Conservation (phyloP, 2,797 vertebrate species). For the Paramormyrops hopkinsi region DNA sequence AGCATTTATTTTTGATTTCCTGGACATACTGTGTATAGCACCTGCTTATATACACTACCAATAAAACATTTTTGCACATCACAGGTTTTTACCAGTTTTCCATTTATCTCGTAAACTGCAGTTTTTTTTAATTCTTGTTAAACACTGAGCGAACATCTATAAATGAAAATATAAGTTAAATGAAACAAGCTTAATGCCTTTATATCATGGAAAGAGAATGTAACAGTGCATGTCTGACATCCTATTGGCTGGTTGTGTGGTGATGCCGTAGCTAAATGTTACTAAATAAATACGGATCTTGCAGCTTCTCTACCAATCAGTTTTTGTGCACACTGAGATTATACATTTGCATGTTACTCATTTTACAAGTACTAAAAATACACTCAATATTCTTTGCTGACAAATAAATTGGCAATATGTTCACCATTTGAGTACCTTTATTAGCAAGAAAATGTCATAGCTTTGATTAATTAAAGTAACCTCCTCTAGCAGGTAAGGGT, state of each 20-base stretch:
- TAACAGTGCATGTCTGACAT: neutral
- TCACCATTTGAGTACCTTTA: neutral
- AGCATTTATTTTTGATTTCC: neutral
- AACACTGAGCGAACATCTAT: neutral
- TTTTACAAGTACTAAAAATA: neutral
- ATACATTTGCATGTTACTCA: neutral
- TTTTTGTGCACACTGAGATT: neutral
- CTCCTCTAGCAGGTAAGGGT: neutral
- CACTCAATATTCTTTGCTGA: neutral
- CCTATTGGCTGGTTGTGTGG: neutral
- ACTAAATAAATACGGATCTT: too few relatives aligned
- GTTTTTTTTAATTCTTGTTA: neutral
- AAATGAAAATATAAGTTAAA: neutral
- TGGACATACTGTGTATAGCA: neutral
- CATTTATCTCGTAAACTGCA: neutral
- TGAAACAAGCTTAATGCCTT: neutral
- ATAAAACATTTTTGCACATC: neutral
- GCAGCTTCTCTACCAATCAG: too few relatives aligned
- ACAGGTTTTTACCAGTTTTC: neutral
- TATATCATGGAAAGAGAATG: neutral
- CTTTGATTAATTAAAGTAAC: neutral
- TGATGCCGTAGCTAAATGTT: neutral
- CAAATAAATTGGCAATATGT: neutral
- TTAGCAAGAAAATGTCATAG: neutral
- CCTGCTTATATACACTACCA: neutral